Conservation (phyloP, 2,113 vertebrate species). For the Tiliqua scincoides region DNA sequence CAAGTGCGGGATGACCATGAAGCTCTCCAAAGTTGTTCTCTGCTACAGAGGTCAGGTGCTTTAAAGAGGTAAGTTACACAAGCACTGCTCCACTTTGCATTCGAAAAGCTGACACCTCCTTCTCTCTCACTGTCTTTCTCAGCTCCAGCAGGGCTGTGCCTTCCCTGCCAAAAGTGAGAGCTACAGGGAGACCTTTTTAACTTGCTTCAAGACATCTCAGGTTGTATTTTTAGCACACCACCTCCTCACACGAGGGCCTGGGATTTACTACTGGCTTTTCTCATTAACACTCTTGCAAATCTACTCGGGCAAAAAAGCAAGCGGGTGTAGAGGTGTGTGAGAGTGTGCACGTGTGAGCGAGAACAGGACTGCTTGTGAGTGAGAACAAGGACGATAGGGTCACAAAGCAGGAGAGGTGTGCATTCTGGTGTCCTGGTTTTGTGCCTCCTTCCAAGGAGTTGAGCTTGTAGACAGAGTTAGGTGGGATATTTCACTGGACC, state of each 20-base stretch:
- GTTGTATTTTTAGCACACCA: not conserved
- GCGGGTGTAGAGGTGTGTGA: not conserved
- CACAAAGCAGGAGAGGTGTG: not conserved
- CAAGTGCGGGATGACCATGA: no score
- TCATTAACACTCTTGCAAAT: conserved; percentile 21
- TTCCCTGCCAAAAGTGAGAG: not conserved
- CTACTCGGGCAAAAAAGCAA: not conserved
- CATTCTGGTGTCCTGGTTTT: not conserved
- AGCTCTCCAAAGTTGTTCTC: rapidly evolving
- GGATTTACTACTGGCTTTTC: not conserved
- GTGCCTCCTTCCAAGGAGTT: not conserved
- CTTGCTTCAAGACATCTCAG: not conserved
- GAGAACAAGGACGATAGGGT: not conserved
- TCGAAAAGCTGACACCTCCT: not conserved
- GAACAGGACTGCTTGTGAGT: not conserved
- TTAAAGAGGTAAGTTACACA: rapidly evolving
- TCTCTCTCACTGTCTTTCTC: not conserved
- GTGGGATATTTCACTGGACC: not conserved
- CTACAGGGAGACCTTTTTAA: not conserved
- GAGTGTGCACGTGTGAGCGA: not conserved
- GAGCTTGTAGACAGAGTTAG: not conserved
- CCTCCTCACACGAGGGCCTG: not conserved
- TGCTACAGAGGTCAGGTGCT: not conserved
- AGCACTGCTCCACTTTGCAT: not conserved
- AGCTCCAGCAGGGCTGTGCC: rapidly evolving